Evolutionary conservation across 2,113 vertebrate genomes (phyloP).

Genomic region (Panthera leo): DNA sequence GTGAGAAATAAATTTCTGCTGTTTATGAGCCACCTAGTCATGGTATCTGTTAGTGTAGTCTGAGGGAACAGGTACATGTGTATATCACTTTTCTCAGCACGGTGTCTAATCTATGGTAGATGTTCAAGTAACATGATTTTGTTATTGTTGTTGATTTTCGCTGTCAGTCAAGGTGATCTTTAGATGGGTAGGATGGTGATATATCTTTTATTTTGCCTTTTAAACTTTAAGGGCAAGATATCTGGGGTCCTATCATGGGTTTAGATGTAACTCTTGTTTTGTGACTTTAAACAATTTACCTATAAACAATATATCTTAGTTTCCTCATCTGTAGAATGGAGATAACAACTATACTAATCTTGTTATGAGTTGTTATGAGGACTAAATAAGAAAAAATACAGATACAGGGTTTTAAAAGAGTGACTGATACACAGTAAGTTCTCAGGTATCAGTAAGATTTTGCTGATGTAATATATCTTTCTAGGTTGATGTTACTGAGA

Average conservation of each 20-base stretch:
- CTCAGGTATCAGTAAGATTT: not conserved
- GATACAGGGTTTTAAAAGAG: not conserved
- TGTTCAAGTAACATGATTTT: not conserved
- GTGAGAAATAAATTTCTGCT: not conserved
- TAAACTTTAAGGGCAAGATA: not conserved
- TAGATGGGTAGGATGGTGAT: not conserved
- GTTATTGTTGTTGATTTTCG: not conserved
- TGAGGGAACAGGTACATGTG: not conserved
- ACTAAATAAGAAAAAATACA: not conserved
- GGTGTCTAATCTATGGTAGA: not conserved
- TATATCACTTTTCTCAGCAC: not conserved
- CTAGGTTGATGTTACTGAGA: not conserved
- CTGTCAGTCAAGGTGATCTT: not conserved
- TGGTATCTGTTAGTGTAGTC: not conserved
- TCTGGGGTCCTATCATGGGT: not conserved
- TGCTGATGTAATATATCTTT: not conserved
- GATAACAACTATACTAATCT: not conserved
- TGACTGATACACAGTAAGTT: not conserved
- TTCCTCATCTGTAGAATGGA: not conserved
- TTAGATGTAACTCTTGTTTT: constrained; percentile 3
- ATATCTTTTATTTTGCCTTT: not conserved
- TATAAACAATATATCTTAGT: not conserved
- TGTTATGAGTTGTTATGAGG: not conserved
- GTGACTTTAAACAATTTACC: not conserved
- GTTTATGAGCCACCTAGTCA: not conserved